Evolutionary conservation across 2,888 invertebrate species (phyloP), one percentile per base, ranked within the genome.

Genomic region (Dryobotodes eremita): DNA sequence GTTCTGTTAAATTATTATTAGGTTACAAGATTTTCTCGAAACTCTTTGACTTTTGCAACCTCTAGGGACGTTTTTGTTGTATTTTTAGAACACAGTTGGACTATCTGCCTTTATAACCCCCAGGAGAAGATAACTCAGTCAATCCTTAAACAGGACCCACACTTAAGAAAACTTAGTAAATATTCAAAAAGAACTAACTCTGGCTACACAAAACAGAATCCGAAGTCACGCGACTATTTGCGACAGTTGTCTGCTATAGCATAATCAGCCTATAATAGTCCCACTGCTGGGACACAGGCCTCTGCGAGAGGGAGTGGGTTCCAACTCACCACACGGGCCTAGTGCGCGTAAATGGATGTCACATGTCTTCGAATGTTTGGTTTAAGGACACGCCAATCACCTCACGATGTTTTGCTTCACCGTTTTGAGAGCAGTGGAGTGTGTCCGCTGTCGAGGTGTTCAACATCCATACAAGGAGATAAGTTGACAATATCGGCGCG

Each of bases 51-150:
- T 78, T 77, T 57, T 65, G 7, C 23, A 23, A 26, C 23, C 11
- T 17, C 57, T 23, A 59, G 57, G 57, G 50, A 50, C 23, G 26
- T 65, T 77, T 76, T 36, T 7, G 64, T 64, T 26, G 2, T 62
- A 10, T 64, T 76, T 75, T 75, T 55, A 55, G 55, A 76, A n/a
- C 36, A 6, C 55, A 77, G 77, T 11, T 76, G 20, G 17, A 72
- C 72, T 57, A 61, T 61, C 17, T 62, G 31, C 31, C 17, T 42
- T 61, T 61, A 50, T 23, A 31, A 53, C 6, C 11, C 36, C 10
- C 42, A 17, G 2, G 31, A 17, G 31, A 17, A 15, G 2, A 42
- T 20, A 61, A 36, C 6, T 2, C 0, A 64, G 13, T 50, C 6
- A 36, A 1, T 77, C 8, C 1, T n/a, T 48, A 36, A 53, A 53